A percentile compares a stretch with the other conserved stretches of the same genome.
Conservation (phyloP, 2,113 vertebrate species). For the Nibea coibor region DNA sequence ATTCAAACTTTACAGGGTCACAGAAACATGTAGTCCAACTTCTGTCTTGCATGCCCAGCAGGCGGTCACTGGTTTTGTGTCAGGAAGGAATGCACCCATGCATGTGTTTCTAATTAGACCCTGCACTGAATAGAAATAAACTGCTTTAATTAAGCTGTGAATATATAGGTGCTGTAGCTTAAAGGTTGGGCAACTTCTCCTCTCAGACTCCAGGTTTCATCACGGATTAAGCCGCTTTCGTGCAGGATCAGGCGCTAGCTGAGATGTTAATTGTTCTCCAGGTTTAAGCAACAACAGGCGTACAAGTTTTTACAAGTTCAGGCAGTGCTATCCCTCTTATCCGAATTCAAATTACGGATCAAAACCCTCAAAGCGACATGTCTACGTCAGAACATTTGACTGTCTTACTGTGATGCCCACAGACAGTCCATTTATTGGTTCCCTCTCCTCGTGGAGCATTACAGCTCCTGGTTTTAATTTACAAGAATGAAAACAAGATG, state of each 20-base stretch:
- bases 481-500: slow-evolving; percentile 27
- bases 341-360: background rate
- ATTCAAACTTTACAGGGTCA: background rate
- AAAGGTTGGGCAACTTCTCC: background rate
- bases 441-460: background rate
- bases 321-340: background rate
- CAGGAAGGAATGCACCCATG: background rate
- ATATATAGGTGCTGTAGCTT: background rate
- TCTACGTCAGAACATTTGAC: background rate
- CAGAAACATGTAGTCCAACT: no score
- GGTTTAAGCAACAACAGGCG: background rate
- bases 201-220: background rate
- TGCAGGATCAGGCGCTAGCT: no score
- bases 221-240: no score
- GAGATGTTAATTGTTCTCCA: background rate
- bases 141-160: background rate
- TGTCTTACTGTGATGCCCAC: background rate
- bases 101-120: slow-evolving; percentile 4
- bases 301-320: background rate
- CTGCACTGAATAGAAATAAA: no score
- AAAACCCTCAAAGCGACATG: background rate
- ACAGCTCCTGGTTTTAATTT: slow-evolving; percentile 1
- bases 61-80: background rate
- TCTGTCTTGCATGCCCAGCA: no score
- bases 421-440: background rate